Evolutionary conservation across 2,113 vertebrate species (phyloP), one percentile per base, ranked within the genome.

Genomic region (Trichomycterus rosablanca): DNA sequence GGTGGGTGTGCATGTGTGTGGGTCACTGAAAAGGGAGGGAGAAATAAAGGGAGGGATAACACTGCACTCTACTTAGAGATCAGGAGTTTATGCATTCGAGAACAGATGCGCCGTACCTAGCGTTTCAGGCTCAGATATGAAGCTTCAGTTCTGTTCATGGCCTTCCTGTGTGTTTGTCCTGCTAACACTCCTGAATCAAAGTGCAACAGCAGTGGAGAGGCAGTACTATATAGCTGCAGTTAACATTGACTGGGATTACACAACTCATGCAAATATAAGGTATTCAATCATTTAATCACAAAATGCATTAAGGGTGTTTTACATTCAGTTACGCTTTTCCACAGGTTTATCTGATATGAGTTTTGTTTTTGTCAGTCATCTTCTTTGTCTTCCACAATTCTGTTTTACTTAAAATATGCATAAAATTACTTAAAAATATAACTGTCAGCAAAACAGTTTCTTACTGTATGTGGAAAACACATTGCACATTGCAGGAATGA

Each of bases 191-290:
- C 59, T 84, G 44, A 24, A 48, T n/a, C 32, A 69, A 2, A 60
- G 63, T 59, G 49, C 2, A 2, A 43, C 10, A 23, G 53, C 73
- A 56, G 70, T 59, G 20, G 79, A 86, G 69, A 82, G 85, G 74
- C 83, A 72, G 18, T 87, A 84, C 45, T 86, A 85, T 40, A 80
- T 89, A 5, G 87, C 87, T 49, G 87, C 85, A 37, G 84, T 84
- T 9, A 78, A 83, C 55, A 80, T 84, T 18, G 54, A 86, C 62
- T 89, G 87, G 87, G 74, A 79, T 57, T 89, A 89, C 72, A 70
- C 57, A 39, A 18, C 51, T 53, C 46, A 52, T 50, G 75, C 53
- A 56, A 26, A 58, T 7, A 51, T 53, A 48, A 74, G 69, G 73
- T 72, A 80, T 37, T 22, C 20, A 3, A 32, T 45, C 16, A 18